Conservation (phyloP, 1,140 invertebrate species). For the Pseudomyrmex gracilis region DNA sequence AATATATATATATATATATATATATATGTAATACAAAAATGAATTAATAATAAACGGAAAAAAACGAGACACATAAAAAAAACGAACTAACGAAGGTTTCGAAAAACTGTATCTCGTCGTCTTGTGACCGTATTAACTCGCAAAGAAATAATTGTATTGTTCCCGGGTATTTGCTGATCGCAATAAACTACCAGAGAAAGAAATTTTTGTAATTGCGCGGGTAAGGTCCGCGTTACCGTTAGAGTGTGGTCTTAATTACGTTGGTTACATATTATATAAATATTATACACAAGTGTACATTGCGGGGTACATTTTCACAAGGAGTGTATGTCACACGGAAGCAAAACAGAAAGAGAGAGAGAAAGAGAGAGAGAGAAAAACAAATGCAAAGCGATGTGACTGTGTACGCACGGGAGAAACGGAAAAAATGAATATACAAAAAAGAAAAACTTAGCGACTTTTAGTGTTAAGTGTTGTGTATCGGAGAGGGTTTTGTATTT, state of each 20-base stretch:
- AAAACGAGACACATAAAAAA: not conserved
- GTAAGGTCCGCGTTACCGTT: conserved; percentile 11
- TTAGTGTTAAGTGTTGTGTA: conserved; percentile 11
- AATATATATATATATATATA: not conserved
- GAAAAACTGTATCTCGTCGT: not conserved
- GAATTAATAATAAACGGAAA: conserved; percentile 6
- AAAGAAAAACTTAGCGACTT: no score
- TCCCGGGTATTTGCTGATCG: conserved; percentile 43
- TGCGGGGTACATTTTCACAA: not conserved
- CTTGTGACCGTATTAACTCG: conserved; percentile 43
- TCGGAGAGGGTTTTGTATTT: conserved; percentile 5
- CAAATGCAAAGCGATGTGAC: not conserved
- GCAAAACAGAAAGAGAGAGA: conserved; percentile 4
- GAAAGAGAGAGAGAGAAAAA: conserved; percentile 9
- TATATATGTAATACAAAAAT: not conserved
- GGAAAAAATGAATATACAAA: not conserved
- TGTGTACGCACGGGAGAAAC: not conserved
- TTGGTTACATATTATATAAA: conserved; percentile 31
- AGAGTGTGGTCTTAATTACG: conserved; percentile 31
- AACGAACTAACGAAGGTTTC: not conserved
- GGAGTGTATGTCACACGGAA: no score
- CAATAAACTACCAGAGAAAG: conserved; percentile 26
- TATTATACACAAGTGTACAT: not conserved
- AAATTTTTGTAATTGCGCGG: conserved; percentile 44
- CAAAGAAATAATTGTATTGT: conserved; percentile 43